These are phyloP conservation scores for Arvicanthis niloticus DNA, from an alignment of 2,113 vertebrate genomes.

Conservation along the genomic window DNA sequence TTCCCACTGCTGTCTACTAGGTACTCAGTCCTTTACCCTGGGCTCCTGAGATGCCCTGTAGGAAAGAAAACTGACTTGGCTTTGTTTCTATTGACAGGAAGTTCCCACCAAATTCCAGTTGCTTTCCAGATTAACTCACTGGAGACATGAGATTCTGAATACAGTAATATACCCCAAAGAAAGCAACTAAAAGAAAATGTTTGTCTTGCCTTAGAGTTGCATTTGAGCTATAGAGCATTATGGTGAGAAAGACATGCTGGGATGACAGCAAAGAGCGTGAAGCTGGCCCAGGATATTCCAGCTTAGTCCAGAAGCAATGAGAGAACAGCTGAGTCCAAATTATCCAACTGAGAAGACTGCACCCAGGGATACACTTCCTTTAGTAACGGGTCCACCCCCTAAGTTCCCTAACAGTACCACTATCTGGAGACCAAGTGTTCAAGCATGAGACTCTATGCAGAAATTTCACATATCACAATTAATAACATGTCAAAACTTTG, in stretches of 20 bases:
- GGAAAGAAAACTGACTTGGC: slow-evolving; percentile 88
- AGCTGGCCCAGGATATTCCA: too few relatives aligned
- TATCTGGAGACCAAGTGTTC: too few relatives aligned
- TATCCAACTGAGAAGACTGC: not conserved
- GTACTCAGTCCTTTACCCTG: slow-evolving; percentile 83
- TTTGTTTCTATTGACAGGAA: slow-evolving; percentile 87
- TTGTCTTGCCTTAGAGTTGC: not conserved
- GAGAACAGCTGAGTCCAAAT: not conserved
- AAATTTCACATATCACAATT: not conserved
- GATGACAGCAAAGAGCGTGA: too few relatives aligned
- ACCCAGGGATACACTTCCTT: not conserved
- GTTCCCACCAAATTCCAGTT: slow-evolving; percentile 88
- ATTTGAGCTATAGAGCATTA: not conserved
- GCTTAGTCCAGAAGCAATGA: not conserved
- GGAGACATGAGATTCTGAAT: slow-evolving; percentile 83
- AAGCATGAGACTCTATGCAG: not conserved
- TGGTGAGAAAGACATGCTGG: too few relatives aligned
- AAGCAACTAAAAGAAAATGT: not conserved
- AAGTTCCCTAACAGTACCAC: not conserved
- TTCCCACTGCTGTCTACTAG: slow-evolving; percentile 85
- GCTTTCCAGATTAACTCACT: slow-evolving; percentile 87
- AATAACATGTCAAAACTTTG: not conserved
- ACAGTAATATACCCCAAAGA: slow-evolving; percentile 31
- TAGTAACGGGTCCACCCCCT: not conserved
- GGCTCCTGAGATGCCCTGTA: slow-evolving; percentile 87